Conservation (phyloP, 1,140 invertebrate species). For the Epicauta chinensis region DNA sequence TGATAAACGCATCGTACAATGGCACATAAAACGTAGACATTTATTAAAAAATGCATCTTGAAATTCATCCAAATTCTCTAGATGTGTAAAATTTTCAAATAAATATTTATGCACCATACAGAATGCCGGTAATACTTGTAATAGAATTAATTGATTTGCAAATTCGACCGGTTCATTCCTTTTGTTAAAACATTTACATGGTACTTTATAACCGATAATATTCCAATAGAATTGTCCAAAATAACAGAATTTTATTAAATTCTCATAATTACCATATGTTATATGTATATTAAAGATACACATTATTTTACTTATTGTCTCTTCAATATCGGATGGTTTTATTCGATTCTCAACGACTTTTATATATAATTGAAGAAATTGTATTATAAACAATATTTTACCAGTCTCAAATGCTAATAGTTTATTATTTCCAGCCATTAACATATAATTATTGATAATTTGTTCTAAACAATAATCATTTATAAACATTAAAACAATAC, state of each 20-base stretch:
- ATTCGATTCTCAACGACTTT: neutral
- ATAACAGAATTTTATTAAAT: conserved; percentile 23
- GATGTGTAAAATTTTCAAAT: conserved; percentile 21
- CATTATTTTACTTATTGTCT: conserved; percentile 1
- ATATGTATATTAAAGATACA: conserved; percentile 6
- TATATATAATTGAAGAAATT: conserved; percentile 15
- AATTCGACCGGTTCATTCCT: conserved; percentile 42
- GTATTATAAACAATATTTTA: conserved; percentile 21
- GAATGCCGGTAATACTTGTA: conserved; percentile 55
- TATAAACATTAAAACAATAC: conserved; percentile 18
- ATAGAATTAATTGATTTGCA: conserved; percentile 51
- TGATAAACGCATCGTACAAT: conserved; percentile 53
- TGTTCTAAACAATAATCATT: conserved; percentile 20
- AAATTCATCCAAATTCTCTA: conserved; percentile 42
- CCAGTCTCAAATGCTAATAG: conserved; percentile 23
- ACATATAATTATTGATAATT: conserved; percentile 18
- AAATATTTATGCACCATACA: conserved; percentile 44
- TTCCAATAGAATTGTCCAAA: conserved; percentile 29
- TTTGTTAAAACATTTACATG: conserved; percentile 19
- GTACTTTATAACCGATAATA: conserved; percentile 40
- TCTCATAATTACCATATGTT: neutral
- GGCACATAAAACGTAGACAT: conserved; percentile 54
- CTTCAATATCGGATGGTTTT: neutral
- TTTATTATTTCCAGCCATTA: conserved; percentile 21
- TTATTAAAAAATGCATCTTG: conserved; percentile 58